phyloP scores from a whole-genome alignment of 1,140 invertebrate species.

The Bilobella aurantiaca region DNA sequence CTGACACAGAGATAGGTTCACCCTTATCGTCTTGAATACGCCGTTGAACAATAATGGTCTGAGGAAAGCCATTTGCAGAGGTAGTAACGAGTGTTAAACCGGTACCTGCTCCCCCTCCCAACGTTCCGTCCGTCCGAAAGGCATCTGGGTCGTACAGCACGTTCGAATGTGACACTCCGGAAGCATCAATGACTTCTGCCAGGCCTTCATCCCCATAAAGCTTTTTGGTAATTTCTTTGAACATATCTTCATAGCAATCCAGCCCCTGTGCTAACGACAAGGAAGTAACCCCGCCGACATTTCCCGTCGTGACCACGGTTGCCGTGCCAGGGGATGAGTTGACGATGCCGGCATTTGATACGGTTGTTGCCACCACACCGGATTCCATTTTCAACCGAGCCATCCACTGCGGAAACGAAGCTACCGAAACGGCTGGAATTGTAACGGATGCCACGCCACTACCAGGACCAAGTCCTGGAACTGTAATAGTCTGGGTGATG shows the following conservation, averaged over 20 bases:
- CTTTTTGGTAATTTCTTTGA: slow-evolving; percentile 81
- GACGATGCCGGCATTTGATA: too few species aligned
- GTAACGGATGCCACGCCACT: too few species aligned
- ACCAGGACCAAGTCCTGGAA: too few species aligned
- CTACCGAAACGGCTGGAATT: too few species aligned
- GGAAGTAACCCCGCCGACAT: too few species aligned
- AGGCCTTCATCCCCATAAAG: slow-evolving; percentile 63
- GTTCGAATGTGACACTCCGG: not conserved
- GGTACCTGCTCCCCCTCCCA: too few species aligned
- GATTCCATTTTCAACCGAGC: too few species aligned
- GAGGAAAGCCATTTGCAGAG: slow-evolving; percentile 25
- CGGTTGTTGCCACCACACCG: too few species aligned
- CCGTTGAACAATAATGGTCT: slow-evolving; percentile 32
- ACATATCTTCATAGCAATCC: slow-evolving; percentile 53
- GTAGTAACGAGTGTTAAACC: slow-evolving; percentile 18
- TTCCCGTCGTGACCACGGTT: too few species aligned
- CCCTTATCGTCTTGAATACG: slow-evolving; percentile 29
- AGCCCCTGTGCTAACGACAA: not conserved
- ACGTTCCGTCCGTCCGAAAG: slow-evolving; percentile 29
- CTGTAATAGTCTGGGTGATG: too few species aligned
- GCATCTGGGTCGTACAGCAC: slow-evolving; percentile 26
- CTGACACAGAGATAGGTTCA: not conserved
- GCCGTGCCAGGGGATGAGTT: too few species aligned
- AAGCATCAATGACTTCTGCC: slow-evolving; percentile 22
- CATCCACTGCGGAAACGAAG: too few species aligned